Conservation (phyloP, 2,113 vertebrate species). For the Sinocyclocheilus maitianheensis region DNA sequence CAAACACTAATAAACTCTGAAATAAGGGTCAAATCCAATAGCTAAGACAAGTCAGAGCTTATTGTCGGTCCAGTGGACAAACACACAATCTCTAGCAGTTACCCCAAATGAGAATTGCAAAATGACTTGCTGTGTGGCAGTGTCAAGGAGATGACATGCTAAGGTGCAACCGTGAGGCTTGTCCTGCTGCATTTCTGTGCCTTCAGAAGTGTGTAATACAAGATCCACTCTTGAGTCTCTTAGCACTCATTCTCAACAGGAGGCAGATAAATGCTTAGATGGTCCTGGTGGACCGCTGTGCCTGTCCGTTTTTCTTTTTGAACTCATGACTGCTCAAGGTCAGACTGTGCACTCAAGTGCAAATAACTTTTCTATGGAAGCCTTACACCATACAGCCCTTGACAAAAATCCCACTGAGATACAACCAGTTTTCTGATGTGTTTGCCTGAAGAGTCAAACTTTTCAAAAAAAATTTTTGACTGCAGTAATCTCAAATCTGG, state of each 20-base stretch:
- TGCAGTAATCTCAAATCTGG: too few relatives aligned
- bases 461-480: too few relatives aligned
- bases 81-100: not conserved
- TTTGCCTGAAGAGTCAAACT: not conserved
- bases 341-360: slow-evolving; percentile 11
- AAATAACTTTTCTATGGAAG: slow-evolving; percentile 28
- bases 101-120: not conserved
- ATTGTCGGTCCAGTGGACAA: slow-evolving; percentile 4
- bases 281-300: slow-evolving; percentile 20
- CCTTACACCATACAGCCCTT: not conserved
- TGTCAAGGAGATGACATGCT: not conserved
- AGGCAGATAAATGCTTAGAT: slow-evolving; percentile 21
- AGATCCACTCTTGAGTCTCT: not conserved
- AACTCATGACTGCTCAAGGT: slow-evolving; percentile 13
- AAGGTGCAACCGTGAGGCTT: not conserved
- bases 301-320: not conserved
- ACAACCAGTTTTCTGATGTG: not conserved
- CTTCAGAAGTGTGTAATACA: slow-evolving; percentile 3
- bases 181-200: slow-evolving; percentile 15
- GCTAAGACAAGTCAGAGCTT: not conserved
- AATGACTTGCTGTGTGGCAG: not conserved
- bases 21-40: not conserved
- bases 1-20: not conserved
- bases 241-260: slow-evolving; percentile 5
- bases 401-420: slow-evolving; percentile 15